Evolutionary conservation across 2,888 invertebrate genomes (phyloP).

Genomic region (Drosophila mettleri): DNA sequence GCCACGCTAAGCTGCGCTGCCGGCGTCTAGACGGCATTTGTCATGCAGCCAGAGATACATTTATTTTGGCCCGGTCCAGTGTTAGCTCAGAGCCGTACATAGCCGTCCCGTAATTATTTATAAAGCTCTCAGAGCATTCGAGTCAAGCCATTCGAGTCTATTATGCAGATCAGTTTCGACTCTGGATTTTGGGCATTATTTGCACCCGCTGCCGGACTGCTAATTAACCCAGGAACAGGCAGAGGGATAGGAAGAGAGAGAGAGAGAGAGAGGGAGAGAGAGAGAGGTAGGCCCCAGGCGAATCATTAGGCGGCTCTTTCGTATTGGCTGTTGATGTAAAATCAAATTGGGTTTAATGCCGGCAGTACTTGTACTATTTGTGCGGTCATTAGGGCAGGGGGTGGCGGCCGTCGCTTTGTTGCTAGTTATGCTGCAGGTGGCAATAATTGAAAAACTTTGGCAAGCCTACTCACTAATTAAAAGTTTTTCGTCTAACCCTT

Average conservation of each 20-base stretch:
- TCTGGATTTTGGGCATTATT: conserved; percentile 50
- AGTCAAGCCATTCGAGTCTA: conserved; percentile 42
- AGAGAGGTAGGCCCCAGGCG: conserved; percentile 39
- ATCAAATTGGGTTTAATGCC: conserved; percentile 59
- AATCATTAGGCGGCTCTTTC: conserved; percentile 53
- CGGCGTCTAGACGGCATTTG: conserved; percentile 72
- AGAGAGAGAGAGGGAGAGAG: not conserved
- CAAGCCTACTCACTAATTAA: conserved; percentile 71
- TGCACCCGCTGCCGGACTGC: conserved; percentile 50
- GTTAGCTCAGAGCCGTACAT: not conserved
- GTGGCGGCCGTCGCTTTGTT: conserved; percentile 7
- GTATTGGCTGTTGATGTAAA: conserved; percentile 71
- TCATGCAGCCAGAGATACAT: conserved; percentile 67
- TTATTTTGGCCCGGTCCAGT: conserved; percentile 35
- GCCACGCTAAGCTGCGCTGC: conserved; percentile 50
- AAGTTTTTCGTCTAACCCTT: conserved; percentile 53
- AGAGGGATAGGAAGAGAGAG: no score
- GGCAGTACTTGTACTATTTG: conserved; percentile 40
- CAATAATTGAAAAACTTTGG: conserved; percentile 79
- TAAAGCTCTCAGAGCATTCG: conserved; percentile 33
- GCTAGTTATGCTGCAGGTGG: conserved; percentile 59
- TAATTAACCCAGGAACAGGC: conserved; percentile 61
- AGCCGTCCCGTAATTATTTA: conserved; percentile 50
- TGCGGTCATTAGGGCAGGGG: conserved; percentile 44
- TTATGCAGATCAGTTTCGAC: conserved; percentile 66